Evolutionary conservation across 2,113 vertebrate species (phyloP).

Genomic region (Ceyx margarethae): DNA sequence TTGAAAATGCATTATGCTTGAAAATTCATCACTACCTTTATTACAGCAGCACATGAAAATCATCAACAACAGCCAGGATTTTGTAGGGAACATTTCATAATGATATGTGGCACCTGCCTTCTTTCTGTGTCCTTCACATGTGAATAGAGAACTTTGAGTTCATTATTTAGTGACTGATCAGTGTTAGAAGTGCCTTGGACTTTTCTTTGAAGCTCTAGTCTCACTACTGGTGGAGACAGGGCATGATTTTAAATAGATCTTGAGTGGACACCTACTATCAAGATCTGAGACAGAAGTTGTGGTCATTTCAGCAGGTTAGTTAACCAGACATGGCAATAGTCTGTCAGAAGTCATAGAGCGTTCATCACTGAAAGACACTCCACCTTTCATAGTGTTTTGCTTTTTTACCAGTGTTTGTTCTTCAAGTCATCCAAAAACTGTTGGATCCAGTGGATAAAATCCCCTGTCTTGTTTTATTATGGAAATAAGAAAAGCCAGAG

Average conservation of each 20-base stretch:
- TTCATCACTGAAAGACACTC: not conserved
- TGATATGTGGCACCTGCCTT: not conserved
- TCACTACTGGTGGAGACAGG: not conserved
- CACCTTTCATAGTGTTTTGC: not conserved
- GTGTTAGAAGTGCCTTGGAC: not conserved
- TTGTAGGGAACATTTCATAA: not conserved
- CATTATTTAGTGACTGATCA: too few relatives aligned
- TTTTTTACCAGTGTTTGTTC: not conserved
- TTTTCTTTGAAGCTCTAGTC: not conserved
- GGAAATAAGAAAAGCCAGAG: not conserved
- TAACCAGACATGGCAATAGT: not conserved
- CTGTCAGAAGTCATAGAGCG: not conserved
- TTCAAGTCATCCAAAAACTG: not conserved
- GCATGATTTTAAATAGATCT: not conserved
- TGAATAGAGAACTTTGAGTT: too few relatives aligned
- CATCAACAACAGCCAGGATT: not conserved
- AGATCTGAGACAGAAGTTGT: not conserved
- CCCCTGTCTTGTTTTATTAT: not conserved
- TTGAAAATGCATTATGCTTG: not conserved
- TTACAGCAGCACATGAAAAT: not conserved
- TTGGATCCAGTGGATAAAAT: not conserved
- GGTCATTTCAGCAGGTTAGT: not conserved
- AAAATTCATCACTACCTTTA: not conserved
- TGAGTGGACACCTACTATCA: not conserved
- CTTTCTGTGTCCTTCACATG: not conserved